These are phyloP conservation scores for Podarcis raffonei DNA, from an alignment of 2,113 vertebrate species.

Conservation along the genomic window DNA sequence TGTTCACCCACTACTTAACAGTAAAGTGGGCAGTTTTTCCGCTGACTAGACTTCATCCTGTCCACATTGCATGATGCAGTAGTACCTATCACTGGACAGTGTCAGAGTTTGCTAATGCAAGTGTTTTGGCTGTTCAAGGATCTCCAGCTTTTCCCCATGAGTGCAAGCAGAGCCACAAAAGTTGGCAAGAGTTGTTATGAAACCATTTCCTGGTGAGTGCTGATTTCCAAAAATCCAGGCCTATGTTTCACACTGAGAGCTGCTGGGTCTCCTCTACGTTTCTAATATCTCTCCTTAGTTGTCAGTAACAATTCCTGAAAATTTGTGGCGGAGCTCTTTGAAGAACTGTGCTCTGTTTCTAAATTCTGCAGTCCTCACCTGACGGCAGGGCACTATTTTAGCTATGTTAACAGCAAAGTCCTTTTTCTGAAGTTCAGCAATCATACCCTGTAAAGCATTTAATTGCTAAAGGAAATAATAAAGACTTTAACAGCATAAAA, in stretches of 20 bases:
- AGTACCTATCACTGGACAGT: neutral
- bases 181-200: neutral
- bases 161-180: neutral
- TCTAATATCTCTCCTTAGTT: neutral
- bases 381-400: neutral
- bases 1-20: no score
- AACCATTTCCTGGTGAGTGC: neutral
- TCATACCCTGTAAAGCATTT: conserved; percentile 28
- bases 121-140: neutral
- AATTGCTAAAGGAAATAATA: conserved; percentile 44
- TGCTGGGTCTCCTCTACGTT: neutral
- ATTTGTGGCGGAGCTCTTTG: neutral
- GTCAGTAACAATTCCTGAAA: neutral
- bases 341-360: neutral
- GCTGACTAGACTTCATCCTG: neutral
- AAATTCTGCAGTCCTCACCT: neutral
- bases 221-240: neutral
- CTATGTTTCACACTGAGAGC: neutral
- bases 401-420: neutral
- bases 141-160: neutral
- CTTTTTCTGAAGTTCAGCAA: conserved; percentile 16
- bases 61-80: neutral
- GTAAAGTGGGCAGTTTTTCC: neutral
- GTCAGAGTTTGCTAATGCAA: neutral
- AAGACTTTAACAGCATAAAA: conserved; percentile 39